Evolutionary conservation across 2,113 vertebrate species (phyloP).

Genomic region (Datnioides undecimradiatus): DNA sequence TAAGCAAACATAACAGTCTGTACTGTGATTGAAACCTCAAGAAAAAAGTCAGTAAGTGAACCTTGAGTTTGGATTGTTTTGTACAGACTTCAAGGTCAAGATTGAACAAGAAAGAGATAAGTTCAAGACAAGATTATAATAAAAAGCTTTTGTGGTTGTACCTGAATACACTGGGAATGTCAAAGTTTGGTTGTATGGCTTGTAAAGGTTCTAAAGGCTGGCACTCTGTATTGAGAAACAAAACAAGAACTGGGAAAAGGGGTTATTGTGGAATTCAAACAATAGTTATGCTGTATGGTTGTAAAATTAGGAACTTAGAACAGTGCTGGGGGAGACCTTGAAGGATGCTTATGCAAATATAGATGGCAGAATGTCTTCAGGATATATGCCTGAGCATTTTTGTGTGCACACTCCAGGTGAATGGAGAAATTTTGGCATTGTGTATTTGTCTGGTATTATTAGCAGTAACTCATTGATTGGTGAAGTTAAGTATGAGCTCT

Average conservation of each 20-base stretch:
- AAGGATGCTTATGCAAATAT: not conserved
- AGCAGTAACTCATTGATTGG: not conserved
- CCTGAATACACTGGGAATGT: not conserved
- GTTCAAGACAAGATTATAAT: not conserved
- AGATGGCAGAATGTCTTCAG: not conserved
- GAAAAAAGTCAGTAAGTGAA: not conserved
- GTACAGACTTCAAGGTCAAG: not conserved
- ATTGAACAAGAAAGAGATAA: not conserved
- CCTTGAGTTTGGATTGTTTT: not conserved
- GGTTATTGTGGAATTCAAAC: not conserved
- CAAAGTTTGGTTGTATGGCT: not conserved
- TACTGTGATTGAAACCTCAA: not conserved
- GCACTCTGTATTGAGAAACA: not conserved
- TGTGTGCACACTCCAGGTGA: not conserved
- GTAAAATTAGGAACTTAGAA: slow-evolving; percentile 1
- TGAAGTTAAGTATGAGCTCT: not conserved
- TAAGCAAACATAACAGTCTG: too few species aligned
- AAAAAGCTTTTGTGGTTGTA: too few species aligned
- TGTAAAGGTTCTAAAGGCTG: not conserved
- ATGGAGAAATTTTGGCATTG: not conserved
- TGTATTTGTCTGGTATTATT: not conserved
- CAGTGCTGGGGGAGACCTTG: not conserved
- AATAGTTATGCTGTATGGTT: not conserved
- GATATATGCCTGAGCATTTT: not conserved
- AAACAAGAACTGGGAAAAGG: not conserved